Evolutionary conservation across 2,797 vertebrate species (phyloP), one percentile per base, ranked within the genome.

Genomic region (Cyclopterus lumpus): DNA sequence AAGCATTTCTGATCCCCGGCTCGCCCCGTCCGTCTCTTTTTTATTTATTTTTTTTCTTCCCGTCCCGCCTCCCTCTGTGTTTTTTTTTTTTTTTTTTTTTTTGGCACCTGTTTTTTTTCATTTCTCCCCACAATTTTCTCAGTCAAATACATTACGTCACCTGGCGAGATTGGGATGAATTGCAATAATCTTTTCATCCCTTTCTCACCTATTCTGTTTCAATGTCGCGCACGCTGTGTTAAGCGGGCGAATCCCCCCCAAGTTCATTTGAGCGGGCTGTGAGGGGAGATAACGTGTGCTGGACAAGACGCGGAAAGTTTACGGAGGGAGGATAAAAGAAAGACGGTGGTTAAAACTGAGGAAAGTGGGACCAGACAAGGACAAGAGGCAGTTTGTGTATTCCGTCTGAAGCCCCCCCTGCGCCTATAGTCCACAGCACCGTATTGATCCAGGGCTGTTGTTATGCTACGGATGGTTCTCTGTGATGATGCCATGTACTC

Each of bases 1-100:
- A 80, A 82, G 84, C 64, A 82, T 83, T 80, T 90, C 57, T 87
- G 73, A 77, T 89, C 72, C 76, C 88, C 57, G 58, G 75, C 83
- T 67, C 62, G 22, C 40, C 77, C 73, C 28, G 24, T 73, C 75
- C 44, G 53, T 63, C 71, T 71, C 20, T 15, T 34, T 77, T 36
- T 24, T n/a, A n/a, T n/a, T n/a, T n/a, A n/a, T n/a, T n/a, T n/a
- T 15, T 34, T 77, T 36, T 24, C 20, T 60, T 46, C 60, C 66
- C n/a, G 11, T 36, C 53, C 67, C 40, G 36, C 53, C 24, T 67
- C 20, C 57, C 32, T 26, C 24, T 51, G 18, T 32, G 16, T 65
- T 9, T 48, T 15, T 11, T 48, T 18, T 75, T 15, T 11, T 48
- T 18, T 75, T 71, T 71, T 22, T 55, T 53, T 77, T 44, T 48